phyloP scores from a whole-genome alignment of 2,113 vertebrate species.

The Myrmophylax atrothorax region DNA sequence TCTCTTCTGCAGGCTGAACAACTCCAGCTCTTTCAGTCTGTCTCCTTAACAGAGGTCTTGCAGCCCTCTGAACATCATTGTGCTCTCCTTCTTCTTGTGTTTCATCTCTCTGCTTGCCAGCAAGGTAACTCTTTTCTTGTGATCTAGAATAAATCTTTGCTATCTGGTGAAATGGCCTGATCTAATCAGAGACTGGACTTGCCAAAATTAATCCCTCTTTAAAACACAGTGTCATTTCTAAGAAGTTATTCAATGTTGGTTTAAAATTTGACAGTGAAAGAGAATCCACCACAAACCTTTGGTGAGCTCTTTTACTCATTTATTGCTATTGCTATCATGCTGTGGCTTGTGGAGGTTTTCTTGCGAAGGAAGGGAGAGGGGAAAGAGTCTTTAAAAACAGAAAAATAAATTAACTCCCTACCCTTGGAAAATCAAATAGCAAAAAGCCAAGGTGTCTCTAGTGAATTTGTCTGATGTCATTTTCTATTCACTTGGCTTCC shows the following conservation, averaged over 20 bases:
- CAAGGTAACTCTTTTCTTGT: not conserved
- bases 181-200: not conserved
- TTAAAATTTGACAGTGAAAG: not conserved
- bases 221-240: not conserved
- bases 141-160: not conserved
- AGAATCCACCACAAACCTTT: not conserved
- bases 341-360: not conserved
- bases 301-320: not conserved
- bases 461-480: rapidly evolving
- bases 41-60: not conserved
- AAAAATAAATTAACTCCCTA: not conserved
- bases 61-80: not conserved
- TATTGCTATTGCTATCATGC: not conserved
- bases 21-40: not conserved
- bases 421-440: not conserved
- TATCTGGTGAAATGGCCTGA: not conserved
- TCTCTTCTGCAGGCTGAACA: not conserved
- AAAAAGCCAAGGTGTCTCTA: not conserved
- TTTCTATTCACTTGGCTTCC: not conserved
- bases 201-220: not conserved
- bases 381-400: not conserved
- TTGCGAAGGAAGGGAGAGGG: rapidly evolving
- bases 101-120: not conserved
- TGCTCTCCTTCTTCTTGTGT: not conserved
- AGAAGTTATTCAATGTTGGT: not conserved